Conservation (phyloP, 2,797 vertebrate species). For the Hybognathus amarus region DNA sequence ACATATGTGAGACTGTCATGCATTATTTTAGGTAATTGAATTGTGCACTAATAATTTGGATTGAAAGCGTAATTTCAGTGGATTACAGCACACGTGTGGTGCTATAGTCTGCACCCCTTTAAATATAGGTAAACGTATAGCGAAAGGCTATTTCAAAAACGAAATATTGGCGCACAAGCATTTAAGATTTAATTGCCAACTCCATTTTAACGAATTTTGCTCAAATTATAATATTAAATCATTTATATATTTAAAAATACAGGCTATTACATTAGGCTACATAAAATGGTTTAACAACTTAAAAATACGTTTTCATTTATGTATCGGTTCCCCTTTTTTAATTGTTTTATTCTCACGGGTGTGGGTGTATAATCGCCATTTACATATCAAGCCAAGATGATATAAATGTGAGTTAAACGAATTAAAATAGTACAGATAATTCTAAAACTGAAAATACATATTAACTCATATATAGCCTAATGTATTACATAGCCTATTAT, state of each 20-base stretch:
- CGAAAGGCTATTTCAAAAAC: slow-evolving; percentile 22
- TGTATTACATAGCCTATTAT: not conserved
- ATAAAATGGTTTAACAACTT: not conserved
- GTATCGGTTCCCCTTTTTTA: not conserved
- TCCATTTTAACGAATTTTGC: not conserved
- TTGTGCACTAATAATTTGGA: not conserved
- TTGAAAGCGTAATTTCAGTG: not conserved
- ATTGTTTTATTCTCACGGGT: slow-evolving; percentile 1
- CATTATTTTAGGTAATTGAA: not conserved
- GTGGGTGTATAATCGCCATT: slow-evolving; percentile 57
- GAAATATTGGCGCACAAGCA: not conserved
- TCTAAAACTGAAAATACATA: not conserved
- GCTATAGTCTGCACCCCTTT: not conserved
- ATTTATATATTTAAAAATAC: not conserved
- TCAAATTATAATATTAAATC: not conserved
- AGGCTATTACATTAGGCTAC: not conserved
- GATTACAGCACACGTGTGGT: not conserved
- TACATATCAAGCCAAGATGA: slow-evolving; percentile 69
- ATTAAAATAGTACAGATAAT: not conserved
- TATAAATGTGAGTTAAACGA: slow-evolving; percentile 67
- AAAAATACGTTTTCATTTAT: not conserved
- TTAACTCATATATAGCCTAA: not conserved
- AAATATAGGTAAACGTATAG: not conserved
- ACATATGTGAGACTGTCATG: not conserved
- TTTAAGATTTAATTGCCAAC: not conserved